These are phyloP conservation scores for Chloropsis hardwickii DNA, from an alignment of 2,113 vertebrate genomes.

Conservation along the genomic window DNA sequence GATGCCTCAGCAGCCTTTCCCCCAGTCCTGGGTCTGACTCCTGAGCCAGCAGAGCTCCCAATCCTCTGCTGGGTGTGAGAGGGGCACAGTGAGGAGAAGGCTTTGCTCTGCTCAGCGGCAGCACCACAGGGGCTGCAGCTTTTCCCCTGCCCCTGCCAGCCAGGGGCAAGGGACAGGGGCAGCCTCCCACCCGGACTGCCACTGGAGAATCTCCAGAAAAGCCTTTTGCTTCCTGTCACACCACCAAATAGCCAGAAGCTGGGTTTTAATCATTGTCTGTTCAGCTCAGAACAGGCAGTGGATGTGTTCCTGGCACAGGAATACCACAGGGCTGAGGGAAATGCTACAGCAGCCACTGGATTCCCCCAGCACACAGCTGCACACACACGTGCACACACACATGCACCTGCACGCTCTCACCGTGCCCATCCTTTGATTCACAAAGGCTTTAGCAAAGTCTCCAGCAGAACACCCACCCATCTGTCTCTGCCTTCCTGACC, in stretches of 20 bases:
- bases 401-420: rapidly evolving
- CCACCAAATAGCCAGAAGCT: not conserved
- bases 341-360: rapidly evolving
- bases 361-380: rapidly evolving
- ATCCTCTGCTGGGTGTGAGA: rapidly evolving
- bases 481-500: not conserved
- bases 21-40: rapidly evolving
- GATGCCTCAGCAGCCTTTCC: rapidly evolving
- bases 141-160: not conserved
- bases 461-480: not conserved
- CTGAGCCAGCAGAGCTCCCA: rapidly evolving
- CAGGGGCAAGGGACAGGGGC: not conserved
- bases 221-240: not conserved
- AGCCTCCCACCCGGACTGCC: not conserved
- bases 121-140: not conserved
- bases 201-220: not conserved
- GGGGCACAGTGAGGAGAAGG: not conserved
- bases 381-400: rapidly evolving
- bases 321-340: not conserved
- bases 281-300: not conserved
- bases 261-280: not conserved
- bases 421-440: rapidly evolving
- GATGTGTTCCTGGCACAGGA: not conserved
- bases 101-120: not conserved
- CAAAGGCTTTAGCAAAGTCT: not conserved